Percentiles rank a stretch among this genome's conserved stretches.
phyloP scores from a whole-genome alignment of 1,140 invertebrate species.

The Halictus rubicundus region DNA sequence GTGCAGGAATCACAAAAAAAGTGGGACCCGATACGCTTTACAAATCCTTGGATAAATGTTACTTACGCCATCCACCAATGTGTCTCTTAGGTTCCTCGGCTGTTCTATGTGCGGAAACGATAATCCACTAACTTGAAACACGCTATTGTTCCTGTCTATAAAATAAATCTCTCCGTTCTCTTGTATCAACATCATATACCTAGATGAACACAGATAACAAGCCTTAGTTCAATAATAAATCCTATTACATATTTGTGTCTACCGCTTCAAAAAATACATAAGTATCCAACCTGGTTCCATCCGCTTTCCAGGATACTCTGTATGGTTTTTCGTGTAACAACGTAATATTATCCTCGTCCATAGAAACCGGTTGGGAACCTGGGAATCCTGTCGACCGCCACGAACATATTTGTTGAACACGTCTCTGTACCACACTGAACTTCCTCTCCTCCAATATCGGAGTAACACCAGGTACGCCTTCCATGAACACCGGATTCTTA shows the following conservation, averaged over 20 bases:
- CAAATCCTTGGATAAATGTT: background rate
- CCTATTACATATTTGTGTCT: too few relatives aligned
- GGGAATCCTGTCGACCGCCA: conserved; percentile 94
- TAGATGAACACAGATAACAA: conserved; percentile 72
- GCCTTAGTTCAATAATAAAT: background rate
- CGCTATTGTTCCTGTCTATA: conserved; percentile 96
- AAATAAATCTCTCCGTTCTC: conserved; percentile 93
- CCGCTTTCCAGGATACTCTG: conserved; percentile 99
- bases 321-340: conserved; percentile 91
- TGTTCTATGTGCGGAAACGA: conserved; percentile 90
- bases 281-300: conserved; percentile 90
- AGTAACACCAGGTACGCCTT: conserved; percentile 88
- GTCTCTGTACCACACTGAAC: conserved; percentile 86
- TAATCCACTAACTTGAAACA: conserved; percentile 93
- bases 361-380: conserved; percentile 97
- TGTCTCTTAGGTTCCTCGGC: conserved; percentile 87
- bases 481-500: conserved; percentile 89
- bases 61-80: conserved; percentile 95
- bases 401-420: conserved; percentile 90
- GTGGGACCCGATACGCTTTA: background rate
- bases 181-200: conserved; percentile 98
- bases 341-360: conserved; percentile 92
- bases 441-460: conserved; percentile 82
- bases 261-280: too few relatives aligned
- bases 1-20: background rate